These are phyloP conservation scores for Platorchestia sp. DNA, from an alignment of 1,140 invertebrate genomes.

Conservation along the genomic window DNA sequence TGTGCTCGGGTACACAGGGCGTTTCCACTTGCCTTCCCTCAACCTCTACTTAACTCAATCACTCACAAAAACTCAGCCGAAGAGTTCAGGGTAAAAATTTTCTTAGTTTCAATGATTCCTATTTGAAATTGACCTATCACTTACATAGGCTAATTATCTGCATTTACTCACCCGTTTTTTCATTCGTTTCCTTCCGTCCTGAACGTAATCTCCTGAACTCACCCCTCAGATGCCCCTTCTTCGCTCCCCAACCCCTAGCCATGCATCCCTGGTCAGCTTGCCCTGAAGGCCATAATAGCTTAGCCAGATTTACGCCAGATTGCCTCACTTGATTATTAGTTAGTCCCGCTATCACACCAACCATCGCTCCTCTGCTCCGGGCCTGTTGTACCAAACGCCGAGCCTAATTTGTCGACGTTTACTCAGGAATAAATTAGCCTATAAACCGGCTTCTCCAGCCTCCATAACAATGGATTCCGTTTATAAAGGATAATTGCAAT, in stretches of 20 bases:
- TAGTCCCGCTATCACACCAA: constrained; percentile 29
- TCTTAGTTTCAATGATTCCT: background rate
- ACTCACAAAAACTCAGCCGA: background rate
- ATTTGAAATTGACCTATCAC: background rate
- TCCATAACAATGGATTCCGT: constrained; percentile 51
- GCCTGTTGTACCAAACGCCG: constrained; percentile 51
- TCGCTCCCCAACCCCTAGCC: background rate
- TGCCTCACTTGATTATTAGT: constrained; percentile 52
- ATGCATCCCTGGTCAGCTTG: background rate
- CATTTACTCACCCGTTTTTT: background rate
- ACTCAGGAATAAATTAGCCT: constrained; percentile 51
- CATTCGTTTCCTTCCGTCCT: background rate
- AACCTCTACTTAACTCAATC: background rate
- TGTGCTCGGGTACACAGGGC: background rate
- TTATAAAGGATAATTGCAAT: constrained; percentile 55
- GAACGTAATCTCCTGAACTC: background rate
- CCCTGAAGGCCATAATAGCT: constrained; percentile 52
- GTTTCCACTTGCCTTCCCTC: no score
- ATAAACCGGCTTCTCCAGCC: constrained; percentile 49
- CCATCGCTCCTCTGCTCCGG: constrained; percentile 19
- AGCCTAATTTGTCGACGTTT: constrained; percentile 54
- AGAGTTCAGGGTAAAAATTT: background rate
- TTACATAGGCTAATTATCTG: background rate
- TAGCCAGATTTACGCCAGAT: constrained; percentile 54
- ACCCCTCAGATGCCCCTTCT: background rate